Base-by-base conservation (phyloP, 2,113 vertebrate species). In the Rana temporaria region DNA sequence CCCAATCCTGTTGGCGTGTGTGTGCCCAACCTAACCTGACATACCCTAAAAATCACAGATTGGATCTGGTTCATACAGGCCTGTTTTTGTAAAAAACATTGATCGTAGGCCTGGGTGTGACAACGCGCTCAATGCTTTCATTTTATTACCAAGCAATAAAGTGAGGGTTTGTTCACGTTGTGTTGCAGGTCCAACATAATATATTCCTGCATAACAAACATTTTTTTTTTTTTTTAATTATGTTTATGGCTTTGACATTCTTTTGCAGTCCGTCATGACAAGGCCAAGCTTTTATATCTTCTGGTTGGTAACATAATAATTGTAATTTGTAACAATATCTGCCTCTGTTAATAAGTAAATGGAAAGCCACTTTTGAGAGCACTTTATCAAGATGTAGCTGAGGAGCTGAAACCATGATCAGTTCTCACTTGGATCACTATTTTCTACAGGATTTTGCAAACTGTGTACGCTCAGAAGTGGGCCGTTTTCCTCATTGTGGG, bases 261-360 rank as follows among this genome's bases (percentile, higher is more conserved):
- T 82, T 82, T 67, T 67, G 52, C 2, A 15, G 9, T 24, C 70
- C 59, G 70, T 82, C 70, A 75, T 82, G 62, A 56, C 60, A 19
- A 67, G 71, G 62, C 70, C 62, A 6, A 56, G 68, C 60, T 48
- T 48, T 81, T 19, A 38, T 81, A 81, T 72, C 79, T 81, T 8
- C 66, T 17, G 64, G 4, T 62, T 72, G 68, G 79, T 71, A 81
- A 81, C 67, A 59, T 62, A 82, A 63, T 66, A 74, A 75, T 66
- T 30, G 70, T 82, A 82, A 82, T 70, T 66, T 30, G 70, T 82
- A 82, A 82, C 80, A 67, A 75, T 74, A 72, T 82, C 48, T 15
- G n/a, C 34, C 62, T 73, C 60, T 82, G 80, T 82, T 82, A 82
- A 81, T 81, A 65, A 73, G 79, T 81, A 72, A 74, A 65, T 74